These are phyloP conservation scores for Gari tellinella DNA, from an alignment of 2,888 invertebrate species.

Conservation along the genomic window DNA sequence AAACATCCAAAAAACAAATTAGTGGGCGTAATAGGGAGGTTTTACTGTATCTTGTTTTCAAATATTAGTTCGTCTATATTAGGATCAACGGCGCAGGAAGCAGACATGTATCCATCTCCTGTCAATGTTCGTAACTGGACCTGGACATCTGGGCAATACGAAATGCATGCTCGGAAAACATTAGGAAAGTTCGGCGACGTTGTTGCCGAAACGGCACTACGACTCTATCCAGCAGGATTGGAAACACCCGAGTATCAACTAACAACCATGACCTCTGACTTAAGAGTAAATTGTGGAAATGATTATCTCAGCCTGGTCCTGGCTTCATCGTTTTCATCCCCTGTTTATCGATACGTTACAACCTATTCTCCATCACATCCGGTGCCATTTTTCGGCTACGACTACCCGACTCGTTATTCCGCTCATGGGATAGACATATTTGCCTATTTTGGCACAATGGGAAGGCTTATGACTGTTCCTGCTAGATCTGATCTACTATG, in stretches of 20 bases:
- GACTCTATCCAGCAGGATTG: slow-evolving; percentile 24
- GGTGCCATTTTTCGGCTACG: not conserved
- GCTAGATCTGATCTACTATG: slow-evolving; percentile 14
- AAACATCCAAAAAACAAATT: too few species aligned
- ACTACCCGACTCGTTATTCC: slow-evolving; percentile 19
- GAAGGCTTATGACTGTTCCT: not conserved
- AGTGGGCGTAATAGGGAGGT: too few species aligned
- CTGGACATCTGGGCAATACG: slow-evolving; percentile 28
- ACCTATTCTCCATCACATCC: slow-evolving; percentile 21
- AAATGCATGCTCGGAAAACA: slow-evolving; percentile 5
- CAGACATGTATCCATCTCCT: not conserved
- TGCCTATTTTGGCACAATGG: slow-evolving; percentile 31
- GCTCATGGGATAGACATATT: slow-evolving; percentile 40
- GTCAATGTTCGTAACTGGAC: not conserved
- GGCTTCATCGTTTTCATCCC: slow-evolving; percentile 31
- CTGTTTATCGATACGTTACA: slow-evolving; percentile 44
- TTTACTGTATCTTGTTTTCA: too few species aligned
- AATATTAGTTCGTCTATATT: too few species aligned
- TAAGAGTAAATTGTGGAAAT: slow-evolving; percentile 30
- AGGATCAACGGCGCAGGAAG: slow-evolving; percentile 46
- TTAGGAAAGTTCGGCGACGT: slow-evolving; percentile 28
- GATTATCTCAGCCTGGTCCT: slow-evolving; percentile 30
- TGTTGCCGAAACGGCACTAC: slow-evolving; percentile 26
- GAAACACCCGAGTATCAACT: slow-evolving; percentile 29
- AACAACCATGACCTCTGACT: slow-evolving; percentile 32